Percentiles rank a stretch among this genome's conserved stretches.
Evolutionary conservation across 2,113 vertebrate species (phyloP).

Genomic region (Halcyon senegalensis): DNA sequence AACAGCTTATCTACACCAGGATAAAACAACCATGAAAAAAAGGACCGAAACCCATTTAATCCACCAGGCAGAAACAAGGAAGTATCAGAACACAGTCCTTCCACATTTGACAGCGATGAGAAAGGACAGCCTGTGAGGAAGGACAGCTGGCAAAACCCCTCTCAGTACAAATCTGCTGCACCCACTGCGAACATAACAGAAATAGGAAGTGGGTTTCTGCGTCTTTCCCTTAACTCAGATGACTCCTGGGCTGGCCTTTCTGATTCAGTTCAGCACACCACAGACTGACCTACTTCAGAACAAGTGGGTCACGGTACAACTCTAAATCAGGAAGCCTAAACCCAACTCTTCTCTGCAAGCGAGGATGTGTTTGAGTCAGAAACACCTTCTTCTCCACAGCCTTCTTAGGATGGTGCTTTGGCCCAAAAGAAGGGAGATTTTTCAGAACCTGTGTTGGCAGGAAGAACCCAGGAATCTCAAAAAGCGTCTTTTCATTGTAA

Average conservation of each 20-base stretch:
- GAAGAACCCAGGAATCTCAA: neutral
- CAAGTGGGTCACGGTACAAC: constrained; percentile 59
- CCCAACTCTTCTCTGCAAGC: neutral
- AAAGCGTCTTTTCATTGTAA: neutral
- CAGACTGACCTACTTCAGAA: constrained; percentile 77
- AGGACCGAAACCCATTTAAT: neutral
- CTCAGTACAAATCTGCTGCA: constrained; percentile 17
- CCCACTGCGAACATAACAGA: neutral
- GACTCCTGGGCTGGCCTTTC: constrained; percentile 38
- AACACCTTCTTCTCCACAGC: neutral
- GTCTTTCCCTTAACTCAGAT: constrained; percentile 23
- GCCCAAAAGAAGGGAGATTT: neutral
- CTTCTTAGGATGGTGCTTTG: neutral
- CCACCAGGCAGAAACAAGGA: neutral
- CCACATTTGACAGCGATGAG: neutral
- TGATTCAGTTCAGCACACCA: constrained; percentile 59
- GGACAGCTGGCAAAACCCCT: neutral
- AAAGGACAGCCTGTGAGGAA: neutral
- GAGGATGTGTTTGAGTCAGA: neutral
- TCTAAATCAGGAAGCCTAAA: constrained; percentile 35
- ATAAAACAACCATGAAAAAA: neutral
- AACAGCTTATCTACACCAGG: neutral
- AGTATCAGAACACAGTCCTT: neutral
- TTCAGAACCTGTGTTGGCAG: neutral
- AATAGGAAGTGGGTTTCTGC: constrained; percentile 60